Base-by-base conservation (phyloP, 2,797 vertebrate genomes). In the Gymnopithys bicolor region DNA sequence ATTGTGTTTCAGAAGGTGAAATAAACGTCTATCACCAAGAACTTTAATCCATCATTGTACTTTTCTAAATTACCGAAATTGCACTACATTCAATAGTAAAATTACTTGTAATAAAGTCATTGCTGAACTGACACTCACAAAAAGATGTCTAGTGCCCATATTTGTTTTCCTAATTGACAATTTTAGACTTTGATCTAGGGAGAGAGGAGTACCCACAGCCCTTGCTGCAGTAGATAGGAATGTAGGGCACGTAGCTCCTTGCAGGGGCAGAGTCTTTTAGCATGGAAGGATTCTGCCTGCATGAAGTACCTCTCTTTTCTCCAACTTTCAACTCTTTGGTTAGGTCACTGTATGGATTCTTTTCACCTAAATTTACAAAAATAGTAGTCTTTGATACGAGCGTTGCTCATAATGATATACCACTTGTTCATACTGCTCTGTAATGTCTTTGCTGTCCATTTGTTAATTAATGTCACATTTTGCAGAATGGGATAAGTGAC, bases 1-100 rank as follows among this genome's bases (percentile, higher is more conserved):
- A 97, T 96, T 96, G 91, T 95, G 87, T 94, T 95, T 91, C 94
- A 73, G 83, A 83, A 95, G 95, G 93, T 93, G 94, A 92, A 96
- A 94, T 90, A 89, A 95, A 82, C 0, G 41, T 93, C 90, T 88
- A 55, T 94, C 95, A 94, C 80, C 70, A 84, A 68, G 83, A 80
- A 87, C 89, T 93, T 94, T 92, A 95, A 96, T 97, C 94, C 80
- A 84, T 96, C 96, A 94, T 90, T 87, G 95, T 94, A 83, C 93
- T 90, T 92, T 15, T 91, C 91, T 90, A 84, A 95, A 96, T 96
- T 96, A 93, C 85, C 5, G 1, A 96, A 97, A 96, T 94, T 96
- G 93, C 90, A 62, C 91, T 86, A 46, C 77, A 80, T 94, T 96
- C 94, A 93, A 32, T 77, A 59, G 90, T 80, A 84, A 94, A 96